Evolutionary conservation across 92 coral and sea anemone species (phyloP), one percentile per base, ranked within the genome.

Genomic region (Meandrina meandrites): DNA sequence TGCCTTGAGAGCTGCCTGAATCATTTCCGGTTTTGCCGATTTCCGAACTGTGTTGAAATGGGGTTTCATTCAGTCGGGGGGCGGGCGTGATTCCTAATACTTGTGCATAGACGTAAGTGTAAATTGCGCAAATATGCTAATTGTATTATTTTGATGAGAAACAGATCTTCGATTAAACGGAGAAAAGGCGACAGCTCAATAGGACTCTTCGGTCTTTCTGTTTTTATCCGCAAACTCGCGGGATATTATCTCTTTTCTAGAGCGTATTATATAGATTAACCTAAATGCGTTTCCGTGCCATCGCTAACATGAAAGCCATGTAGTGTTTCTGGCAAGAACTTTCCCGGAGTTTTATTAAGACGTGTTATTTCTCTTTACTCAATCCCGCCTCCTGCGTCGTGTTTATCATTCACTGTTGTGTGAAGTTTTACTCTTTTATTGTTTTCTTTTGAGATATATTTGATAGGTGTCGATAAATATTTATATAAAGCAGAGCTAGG

Each of bases 361-460:
- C 79, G 58, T 31, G 79, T 32, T 83, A 15, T 53, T 54, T 81
- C 69, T 76, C 75, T 84, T 30, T 22, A 74, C 58, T 53, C 32
- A 42, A 62, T 62, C 58, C 34, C 82, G 80, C 56, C 72, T 73
- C 82, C 83, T 36, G 62, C 54, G 47, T 77, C 64, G 75, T 80
- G 90, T 89, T 85, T 77, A 82, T 72, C 66, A 82, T 92, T 89
- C 90, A 84, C 89, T 74, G 80, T 84, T 84, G 87, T 80, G 89
- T 85, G 88, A 87, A 87, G 91, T 86, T 88, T 85, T 75, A 45
- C 88, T 80, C 86, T 91, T 76, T 58, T 62, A 88, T 93, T 93
- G 96, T 94, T 92, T 90, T 94, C 93, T 81, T 92, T 89, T 84
- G 86, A 81, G 93, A 91, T 94, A 84, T 83, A 89, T 85, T 84